These are phyloP conservation scores for Pelodiscus sinensis DNA, from an alignment of 2,113 vertebrate species.

Conservation along the genomic window DNA sequence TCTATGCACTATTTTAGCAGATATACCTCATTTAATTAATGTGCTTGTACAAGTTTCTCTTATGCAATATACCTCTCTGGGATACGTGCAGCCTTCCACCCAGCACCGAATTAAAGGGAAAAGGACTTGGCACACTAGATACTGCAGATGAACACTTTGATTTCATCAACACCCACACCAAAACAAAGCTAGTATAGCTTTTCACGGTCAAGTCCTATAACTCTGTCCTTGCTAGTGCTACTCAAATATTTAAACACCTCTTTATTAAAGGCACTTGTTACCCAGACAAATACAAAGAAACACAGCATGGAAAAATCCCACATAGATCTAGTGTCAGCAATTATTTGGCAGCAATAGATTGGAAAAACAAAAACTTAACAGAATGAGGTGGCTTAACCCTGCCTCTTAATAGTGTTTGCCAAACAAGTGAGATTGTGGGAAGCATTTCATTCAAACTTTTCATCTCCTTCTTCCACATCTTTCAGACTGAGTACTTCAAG, in stretches of 20 bases:
- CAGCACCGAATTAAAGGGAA: background rate
- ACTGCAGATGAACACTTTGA: background rate
- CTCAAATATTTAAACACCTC: background rate
- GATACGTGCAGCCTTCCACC: background rate
- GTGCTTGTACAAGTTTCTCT: background rate
- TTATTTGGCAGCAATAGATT: slow-evolving; percentile 45
- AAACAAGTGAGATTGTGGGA: background rate
- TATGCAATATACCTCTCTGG: background rate
- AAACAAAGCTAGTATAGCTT: background rate
- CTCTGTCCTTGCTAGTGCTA: slow-evolving; percentile 15
- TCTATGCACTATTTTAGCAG: background rate
- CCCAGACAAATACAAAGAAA: slow-evolving; percentile 17
- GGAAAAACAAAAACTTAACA: slow-evolving; percentile 32
- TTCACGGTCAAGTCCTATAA: background rate
- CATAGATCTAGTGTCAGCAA: slow-evolving; percentile 29
- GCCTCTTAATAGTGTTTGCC: background rate
- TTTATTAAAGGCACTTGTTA: background rate
- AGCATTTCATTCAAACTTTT: slow-evolving; percentile 84
- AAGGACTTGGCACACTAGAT: fast-evolving
- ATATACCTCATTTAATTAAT: background rate
- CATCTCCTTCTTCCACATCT: slow-evolving; percentile 97
- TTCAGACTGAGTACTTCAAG: slow-evolving; percentile 95
- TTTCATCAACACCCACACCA: background rate
- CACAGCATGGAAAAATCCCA: slow-evolving; percentile 26
- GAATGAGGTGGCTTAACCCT: background rate